A percentile compares a stretch with the other conserved stretches of the same genome.
Conservation (phyloP, 1,140 invertebrate species). For the Armadillidium nasatum region DNA sequence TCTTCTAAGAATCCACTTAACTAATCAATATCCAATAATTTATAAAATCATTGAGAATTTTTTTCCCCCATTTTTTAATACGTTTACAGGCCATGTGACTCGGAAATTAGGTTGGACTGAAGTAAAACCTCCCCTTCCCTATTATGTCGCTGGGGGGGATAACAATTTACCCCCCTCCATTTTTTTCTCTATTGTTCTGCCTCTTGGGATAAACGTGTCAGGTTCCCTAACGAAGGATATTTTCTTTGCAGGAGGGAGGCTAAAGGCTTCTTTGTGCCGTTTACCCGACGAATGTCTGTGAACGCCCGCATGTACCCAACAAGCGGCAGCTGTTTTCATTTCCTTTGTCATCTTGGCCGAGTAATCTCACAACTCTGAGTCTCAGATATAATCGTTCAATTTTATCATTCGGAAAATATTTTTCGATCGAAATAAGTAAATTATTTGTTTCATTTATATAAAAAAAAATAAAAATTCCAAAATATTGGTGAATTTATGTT, state of each 20-base stretch:
- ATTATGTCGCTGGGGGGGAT: background rate
- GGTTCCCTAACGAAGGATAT: conserved; percentile 9
- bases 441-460: no score
- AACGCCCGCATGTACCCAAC: background rate
- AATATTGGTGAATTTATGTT: no score
- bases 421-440: no score
- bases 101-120: conserved; percentile 2
- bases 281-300: conserved; percentile 5
- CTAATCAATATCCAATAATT: background rate
- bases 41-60: background rate
- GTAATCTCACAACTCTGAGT: background rate
- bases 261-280: background rate
- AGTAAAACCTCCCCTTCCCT: background rate
- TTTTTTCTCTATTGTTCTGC: background rate
- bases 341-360: background rate
- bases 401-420: no score
- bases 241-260: conserved; percentile 5
- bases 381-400: no score
- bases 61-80: background rate
- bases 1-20: background rate
- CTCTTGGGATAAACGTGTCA: conserved; percentile 9
- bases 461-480: no score
- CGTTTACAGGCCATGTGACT: background rate
- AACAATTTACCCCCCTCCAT: background rate
- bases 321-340: conserved; percentile 7